phyloP scores from a whole-genome alignment of 2,888 invertebrate genomes.

The Drosophila eohydei region DNA sequence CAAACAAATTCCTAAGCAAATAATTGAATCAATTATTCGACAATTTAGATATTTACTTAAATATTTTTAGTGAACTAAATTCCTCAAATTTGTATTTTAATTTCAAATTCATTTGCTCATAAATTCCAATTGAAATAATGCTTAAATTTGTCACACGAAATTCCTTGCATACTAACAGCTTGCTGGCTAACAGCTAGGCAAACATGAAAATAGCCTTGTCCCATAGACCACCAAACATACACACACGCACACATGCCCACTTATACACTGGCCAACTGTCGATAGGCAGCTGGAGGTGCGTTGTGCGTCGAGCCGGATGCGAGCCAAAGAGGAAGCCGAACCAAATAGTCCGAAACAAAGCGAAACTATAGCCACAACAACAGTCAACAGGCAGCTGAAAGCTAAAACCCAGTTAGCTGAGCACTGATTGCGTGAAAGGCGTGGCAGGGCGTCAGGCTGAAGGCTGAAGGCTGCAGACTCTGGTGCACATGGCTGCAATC shows the following conservation, averaged over 20 bases:
- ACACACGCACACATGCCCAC: background rate
- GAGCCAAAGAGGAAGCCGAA: slow-evolving; percentile 4
- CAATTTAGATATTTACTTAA: background rate
- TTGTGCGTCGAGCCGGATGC: slow-evolving; percentile 31
- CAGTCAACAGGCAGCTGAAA: slow-evolving; percentile 24
- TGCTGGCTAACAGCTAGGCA: slow-evolving; percentile 1
- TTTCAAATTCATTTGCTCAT: background rate
- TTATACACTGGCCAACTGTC: slow-evolving; percentile 6
- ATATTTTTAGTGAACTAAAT: background rate
- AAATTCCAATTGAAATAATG: slow-evolving; percentile 1
- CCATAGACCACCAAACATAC: background rate
- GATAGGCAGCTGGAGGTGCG: slow-evolving; percentile 25
- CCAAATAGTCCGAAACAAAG: slow-evolving; percentile 33
- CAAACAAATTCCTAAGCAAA: background rate
- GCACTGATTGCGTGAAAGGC: slow-evolving; percentile 23
- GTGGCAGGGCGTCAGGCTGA: background rate
- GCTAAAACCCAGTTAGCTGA: slow-evolving; percentile 38
- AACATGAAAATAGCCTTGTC: slow-evolving; percentile 19
- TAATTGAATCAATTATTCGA: background rate
- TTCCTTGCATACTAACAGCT: background rate
- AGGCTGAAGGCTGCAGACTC: background rate
- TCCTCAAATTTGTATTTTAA: background rate
- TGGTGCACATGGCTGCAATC: slow-evolving; percentile 28
- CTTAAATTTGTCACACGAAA: background rate
- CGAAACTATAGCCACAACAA: slow-evolving; percentile 34